Percentiles rank a stretch among this genome's conserved stretches.
These are phyloP conservation scores for Erethizon dorsatum DNA, from an alignment of 2,797 vertebrate genomes.

Conservation along the genomic window DNA sequence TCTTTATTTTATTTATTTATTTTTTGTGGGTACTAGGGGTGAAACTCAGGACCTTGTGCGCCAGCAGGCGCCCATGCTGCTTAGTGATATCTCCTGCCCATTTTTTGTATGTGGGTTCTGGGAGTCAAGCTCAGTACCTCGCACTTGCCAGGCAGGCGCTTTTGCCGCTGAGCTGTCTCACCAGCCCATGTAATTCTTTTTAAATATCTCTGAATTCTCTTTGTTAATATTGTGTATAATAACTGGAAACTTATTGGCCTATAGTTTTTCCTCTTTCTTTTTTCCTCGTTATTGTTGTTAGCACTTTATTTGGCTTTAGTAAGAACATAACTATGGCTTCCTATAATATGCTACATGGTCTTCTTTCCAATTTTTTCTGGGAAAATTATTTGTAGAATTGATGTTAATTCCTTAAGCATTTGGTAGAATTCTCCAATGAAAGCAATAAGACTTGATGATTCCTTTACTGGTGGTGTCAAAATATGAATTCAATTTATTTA, in stretches of 20 bases:
- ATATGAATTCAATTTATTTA: not conserved
- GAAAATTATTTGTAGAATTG: not conserved
- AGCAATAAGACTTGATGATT: not conserved
- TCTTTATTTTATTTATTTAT: no score
- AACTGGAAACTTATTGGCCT: not conserved
- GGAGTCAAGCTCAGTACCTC: no score
- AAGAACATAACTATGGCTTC: not conserved
- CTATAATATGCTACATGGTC: not conserved
- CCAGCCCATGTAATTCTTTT: not conserved
- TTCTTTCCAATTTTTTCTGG: not conserved
- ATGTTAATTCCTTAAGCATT: not conserved
- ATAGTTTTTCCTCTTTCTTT: not conserved
- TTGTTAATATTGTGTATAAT: not conserved
- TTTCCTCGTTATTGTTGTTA: not conserved
- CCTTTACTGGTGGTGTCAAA: not conserved
- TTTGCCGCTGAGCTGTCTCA: no score
- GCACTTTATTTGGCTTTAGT: not conserved
- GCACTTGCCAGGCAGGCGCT: no score
- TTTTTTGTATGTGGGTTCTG: no score
- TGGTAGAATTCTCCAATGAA: not conserved
- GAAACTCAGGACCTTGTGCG: no score
- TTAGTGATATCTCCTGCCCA: no score
- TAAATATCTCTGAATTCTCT: not conserved
- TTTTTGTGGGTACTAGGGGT: no score
- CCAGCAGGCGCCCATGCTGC: no score